These are phyloP conservation scores for Trialeurodes vaporariorum DNA, from an alignment of 1,140 invertebrate species.

Conservation along the genomic window DNA sequence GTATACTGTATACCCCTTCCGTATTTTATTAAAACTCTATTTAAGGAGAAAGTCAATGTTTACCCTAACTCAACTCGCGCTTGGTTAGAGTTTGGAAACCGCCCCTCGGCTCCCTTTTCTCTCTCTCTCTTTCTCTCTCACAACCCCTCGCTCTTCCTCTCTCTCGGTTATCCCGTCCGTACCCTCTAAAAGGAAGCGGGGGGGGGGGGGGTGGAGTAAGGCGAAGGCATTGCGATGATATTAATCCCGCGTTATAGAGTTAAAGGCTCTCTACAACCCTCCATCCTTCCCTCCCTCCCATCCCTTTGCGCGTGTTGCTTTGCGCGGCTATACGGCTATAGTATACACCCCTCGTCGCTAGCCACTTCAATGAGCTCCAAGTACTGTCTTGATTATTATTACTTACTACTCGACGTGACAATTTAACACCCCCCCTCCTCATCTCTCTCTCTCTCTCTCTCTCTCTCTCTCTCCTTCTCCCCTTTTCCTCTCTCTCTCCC, in stretches of 20 bases:
- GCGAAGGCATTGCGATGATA: too few species aligned
- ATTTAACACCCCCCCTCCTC: slow-evolving; percentile 10
- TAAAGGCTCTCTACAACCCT: background rate
- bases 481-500: slow-evolving; percentile 1
- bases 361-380: background rate
- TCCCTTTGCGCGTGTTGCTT: too few species aligned
- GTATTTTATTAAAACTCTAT: background rate
- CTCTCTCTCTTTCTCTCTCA: too few species aligned
- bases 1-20: too few species aligned
- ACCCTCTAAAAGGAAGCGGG: too few species aligned
- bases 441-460: slow-evolving; percentile 5
- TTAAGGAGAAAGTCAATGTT: background rate
- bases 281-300: too few species aligned
- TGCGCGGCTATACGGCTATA: too few species aligned
- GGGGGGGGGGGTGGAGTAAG: too few species aligned
- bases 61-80: background rate
- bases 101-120: too few species aligned
- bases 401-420: background rate
- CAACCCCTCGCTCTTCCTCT: too few species aligned
- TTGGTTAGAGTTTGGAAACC: too few species aligned
- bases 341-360: background rate
- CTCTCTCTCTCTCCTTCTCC: background rate
- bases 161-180: too few species aligned
- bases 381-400: background rate
- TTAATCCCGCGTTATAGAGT: background rate